phyloP scores from a whole-genome alignment of 2,888 invertebrate genomes.

The Amorpha juglandis region DNA sequence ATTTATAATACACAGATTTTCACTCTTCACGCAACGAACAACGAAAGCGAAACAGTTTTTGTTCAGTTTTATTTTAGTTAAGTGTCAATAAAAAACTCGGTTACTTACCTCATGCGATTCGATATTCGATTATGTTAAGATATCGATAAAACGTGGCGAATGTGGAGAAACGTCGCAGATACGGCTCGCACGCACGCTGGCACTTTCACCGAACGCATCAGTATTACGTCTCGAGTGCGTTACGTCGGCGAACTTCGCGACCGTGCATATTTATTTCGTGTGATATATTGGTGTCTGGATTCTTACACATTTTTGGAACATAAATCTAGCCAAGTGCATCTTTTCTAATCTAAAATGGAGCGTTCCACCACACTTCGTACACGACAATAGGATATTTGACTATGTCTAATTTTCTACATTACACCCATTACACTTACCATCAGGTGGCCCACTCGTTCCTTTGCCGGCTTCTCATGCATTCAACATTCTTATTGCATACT shows the following conservation, averaged over 20 bases:
- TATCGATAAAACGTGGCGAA: slow-evolving; percentile 13
- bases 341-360: too few relatives aligned
- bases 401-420: too few relatives aligned
- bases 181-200: slow-evolving; percentile 4
- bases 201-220: slow-evolving; percentile 15
- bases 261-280: slow-evolving; percentile 7
- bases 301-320: too few relatives aligned
- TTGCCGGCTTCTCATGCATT: too few relatives aligned
- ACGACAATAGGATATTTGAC: too few relatives aligned
- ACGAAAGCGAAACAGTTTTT: neutral
- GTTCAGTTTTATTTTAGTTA: neutral
- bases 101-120: slow-evolving; percentile 12
- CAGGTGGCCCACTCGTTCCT: too few relatives aligned
- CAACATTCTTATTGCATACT: too few relatives aligned
- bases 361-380: too few relatives aligned
- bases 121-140: slow-evolving; percentile 14
- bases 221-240: slow-evolving; percentile 12
- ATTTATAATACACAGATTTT: neutral
- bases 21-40: neutral
- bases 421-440: too few relatives aligned
- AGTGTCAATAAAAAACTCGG: slow-evolving; percentile 2
- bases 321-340: too few relatives aligned
- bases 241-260: slow-evolving; percentile 2
- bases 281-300: neutral
- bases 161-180: slow-evolving; percentile 16